phyloP scores from a whole-genome alignment of 23 tunicate genomes.

The Trididemnum clinides region DNA sequence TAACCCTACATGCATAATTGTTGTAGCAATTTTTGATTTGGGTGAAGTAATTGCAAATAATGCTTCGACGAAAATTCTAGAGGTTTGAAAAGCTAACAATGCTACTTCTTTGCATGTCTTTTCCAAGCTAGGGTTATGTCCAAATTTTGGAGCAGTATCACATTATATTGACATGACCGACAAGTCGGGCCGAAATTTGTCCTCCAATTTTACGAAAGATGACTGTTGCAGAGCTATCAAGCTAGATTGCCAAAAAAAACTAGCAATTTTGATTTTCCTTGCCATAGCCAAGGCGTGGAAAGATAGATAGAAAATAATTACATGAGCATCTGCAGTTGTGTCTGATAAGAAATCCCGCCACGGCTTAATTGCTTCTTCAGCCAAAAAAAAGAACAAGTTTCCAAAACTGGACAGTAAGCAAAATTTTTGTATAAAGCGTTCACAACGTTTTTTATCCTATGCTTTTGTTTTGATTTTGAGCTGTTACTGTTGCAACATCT shows the following conservation, averaged over 20 bases:
- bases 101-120: too few relatives aligned
- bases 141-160: too few relatives aligned
- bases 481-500: background rate
- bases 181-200: background rate
- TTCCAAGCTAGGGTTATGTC: too few relatives aligned
- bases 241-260: background rate
- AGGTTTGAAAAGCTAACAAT: too few relatives aligned
- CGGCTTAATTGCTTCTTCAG: conserved; percentile 4
- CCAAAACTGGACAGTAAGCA: conserved; percentile 5
- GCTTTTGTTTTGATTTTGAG: background rate
- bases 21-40: too few relatives aligned
- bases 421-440: background rate
- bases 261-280: conserved; percentile 1
- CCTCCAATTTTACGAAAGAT: background rate
- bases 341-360: background rate
- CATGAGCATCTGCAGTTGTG: conserved; percentile 6
- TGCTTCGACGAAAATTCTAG: too few relatives aligned
- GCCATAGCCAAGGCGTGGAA: conserved; percentile 9
- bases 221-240: background rate
- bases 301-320: background rate
- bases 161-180: background rate
- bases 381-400: background rate
- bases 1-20: too few relatives aligned
- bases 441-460: background rate
- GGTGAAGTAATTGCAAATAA: too few relatives aligned